Percentiles rank a stretch among this genome's conserved stretches.
phyloP scores from a whole-genome alignment of 2,797 vertebrate genomes.

The Syndactyla subalaris region DNA sequence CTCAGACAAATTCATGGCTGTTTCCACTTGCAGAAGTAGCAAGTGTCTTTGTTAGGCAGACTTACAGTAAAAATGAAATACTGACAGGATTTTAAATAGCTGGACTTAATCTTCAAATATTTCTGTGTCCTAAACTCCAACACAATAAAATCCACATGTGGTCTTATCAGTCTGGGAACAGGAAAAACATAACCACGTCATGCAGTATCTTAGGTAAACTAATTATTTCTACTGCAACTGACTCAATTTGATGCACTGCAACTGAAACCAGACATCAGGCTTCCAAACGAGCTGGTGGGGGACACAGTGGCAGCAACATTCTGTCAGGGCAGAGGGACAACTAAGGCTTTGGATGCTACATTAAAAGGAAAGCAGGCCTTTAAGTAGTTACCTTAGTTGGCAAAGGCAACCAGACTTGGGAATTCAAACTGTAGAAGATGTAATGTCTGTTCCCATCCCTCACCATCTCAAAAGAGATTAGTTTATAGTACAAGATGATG shows the following conservation, averaged over 20 bases:
- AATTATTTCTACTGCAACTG: neutral
- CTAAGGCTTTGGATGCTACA: neutral
- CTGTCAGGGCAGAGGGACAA: neutral
- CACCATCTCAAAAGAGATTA: neutral
- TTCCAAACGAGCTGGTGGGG: neutral
- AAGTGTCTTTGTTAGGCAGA: neutral
- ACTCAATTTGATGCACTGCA: neutral
- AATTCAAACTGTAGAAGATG: neutral
- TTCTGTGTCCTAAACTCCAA: neutral
- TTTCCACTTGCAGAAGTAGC: neutral
- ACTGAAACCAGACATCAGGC: neutral
- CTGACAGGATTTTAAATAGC: neutral
- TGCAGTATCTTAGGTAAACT: neutral
- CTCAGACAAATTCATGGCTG: neutral
- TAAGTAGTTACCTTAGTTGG: neutral
- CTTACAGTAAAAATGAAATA: neutral
- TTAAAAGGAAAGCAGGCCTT: neutral
- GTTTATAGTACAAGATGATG: neutral
- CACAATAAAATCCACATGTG: neutral
- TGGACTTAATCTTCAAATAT: neutral
- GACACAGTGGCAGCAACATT: neutral
- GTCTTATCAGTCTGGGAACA: neutral
- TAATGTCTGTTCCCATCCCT: neutral
- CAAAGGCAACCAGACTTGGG: neutral
- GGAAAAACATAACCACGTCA: neutral